Base-by-base conservation (phyloP, 2,888 invertebrate genomes). In the Deilephila porcellus region DNA sequence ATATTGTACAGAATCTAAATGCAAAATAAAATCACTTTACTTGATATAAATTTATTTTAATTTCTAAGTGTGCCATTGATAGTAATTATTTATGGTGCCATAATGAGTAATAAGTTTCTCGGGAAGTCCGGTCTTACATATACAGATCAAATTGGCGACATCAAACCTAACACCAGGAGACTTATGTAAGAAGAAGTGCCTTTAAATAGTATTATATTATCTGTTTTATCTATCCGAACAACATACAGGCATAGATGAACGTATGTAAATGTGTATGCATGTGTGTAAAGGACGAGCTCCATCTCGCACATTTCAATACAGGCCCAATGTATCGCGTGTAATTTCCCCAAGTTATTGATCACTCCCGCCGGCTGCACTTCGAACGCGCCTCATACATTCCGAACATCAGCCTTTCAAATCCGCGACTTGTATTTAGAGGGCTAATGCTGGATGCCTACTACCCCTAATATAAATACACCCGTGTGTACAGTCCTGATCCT, bases 371-470 rank as follows among this genome's bases (percentile, higher is more conserved):
- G 67, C 45, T 45, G 52, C 52, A 52, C 25, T 67, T n/a, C 56
- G 45, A 67, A 11, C 17, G 25, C 17, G 67, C 52, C 52, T 67
- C 25, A 67, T 67, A 52, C 67, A 67, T 20, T 17, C 25, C 67
- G 14, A 52, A 5, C 52, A 25, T 25, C 45, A 67, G 67, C 67
- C 67, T 67, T 67, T 67, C 67, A 67, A 67, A 67, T 67, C 52
- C 45, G 67, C 52, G 17, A 52, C 67, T 67, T 45, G 56, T 56
- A 56, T 56, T 56, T 19, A 53, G 19, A 19, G 56, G 45, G 14
- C 11, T 56, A 6, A 56, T n/a, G 56, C 56, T 56, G 56, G 56
- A n/a, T n/a, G 56, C n/a, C 5, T 56, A 56, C 6, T n/a, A 56
- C 56, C 5, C 19, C 56, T n/a, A 56, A n/a, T 6, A 7, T 14